Conservation (phyloP, 2,797 vertebrate genomes). For the Muscicapa striata region DNA sequence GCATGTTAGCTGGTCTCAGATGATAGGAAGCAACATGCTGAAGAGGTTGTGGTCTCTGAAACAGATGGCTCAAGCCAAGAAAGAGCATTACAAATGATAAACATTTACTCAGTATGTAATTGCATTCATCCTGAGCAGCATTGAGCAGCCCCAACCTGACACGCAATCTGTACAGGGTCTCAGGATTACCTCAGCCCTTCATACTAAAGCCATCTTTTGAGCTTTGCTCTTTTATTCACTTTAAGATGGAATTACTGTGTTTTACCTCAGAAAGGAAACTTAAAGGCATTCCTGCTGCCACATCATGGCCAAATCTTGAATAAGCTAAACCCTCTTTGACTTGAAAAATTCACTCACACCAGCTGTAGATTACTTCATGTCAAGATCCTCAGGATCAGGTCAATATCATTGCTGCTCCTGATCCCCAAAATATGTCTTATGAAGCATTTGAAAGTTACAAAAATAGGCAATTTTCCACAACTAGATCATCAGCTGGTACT, state of each 20-base stretch:
- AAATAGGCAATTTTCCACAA: background rate
- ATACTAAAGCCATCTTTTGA: background rate
- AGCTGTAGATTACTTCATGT: background rate
- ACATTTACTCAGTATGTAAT: conserved; percentile 40
- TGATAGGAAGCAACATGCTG: conserved; percentile 37
- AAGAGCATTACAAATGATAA: conserved; percentile 36
- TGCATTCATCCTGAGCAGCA: background rate
- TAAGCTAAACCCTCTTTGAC: background rate
- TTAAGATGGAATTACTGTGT: background rate
- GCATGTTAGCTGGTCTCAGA: conserved; percentile 30
- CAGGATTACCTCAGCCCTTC: conserved; percentile 1
- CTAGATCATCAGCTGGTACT: background rate
- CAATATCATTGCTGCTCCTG: background rate
- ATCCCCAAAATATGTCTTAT: background rate
- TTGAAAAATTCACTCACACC: background rate
- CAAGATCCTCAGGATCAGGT: background rate
- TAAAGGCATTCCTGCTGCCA: background rate
- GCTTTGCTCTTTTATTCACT: conserved; percentile 29
- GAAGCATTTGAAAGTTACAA: background rate
- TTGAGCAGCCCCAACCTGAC: background rate
- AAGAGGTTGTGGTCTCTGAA: conserved; percentile 35
- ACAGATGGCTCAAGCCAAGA: conserved; percentile 57
- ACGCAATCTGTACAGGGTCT: background rate
- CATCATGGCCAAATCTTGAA: background rate
- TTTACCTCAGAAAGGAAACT: background rate